phyloP scores from a whole-genome alignment of 2,797 vertebrate species.

The Chaetophractus vellerosus region DNA sequence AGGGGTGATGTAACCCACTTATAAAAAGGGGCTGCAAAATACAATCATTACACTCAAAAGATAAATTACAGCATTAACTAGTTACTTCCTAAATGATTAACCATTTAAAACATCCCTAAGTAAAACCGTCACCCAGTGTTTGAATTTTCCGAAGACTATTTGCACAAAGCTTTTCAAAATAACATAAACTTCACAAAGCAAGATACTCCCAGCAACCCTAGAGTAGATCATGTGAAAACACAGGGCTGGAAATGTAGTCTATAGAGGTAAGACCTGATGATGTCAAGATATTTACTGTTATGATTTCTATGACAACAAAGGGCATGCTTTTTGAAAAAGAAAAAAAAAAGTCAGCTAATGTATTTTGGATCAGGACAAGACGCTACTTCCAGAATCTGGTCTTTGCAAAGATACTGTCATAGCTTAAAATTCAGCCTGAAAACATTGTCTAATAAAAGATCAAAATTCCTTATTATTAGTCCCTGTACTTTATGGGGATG shows the following conservation, averaged over 20 bases:
- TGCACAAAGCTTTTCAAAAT: background rate
- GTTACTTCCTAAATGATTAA: background rate
- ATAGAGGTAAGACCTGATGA: background rate
- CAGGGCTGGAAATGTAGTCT: background rate
- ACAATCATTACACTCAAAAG: conserved; percentile 26
- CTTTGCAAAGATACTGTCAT: background rate
- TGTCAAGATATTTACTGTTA: background rate
- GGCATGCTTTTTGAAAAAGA: conserved; percentile 8
- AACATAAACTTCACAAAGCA: background rate
- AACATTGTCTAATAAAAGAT: conserved; percentile 48
- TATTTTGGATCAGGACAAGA: background rate
- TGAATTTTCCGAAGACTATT: background rate
- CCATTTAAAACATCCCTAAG: background rate
- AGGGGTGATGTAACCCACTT: background rate
- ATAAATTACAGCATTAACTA: background rate
- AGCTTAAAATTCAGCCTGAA: conserved; percentile 9
- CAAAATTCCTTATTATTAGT: background rate
- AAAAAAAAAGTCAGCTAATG: conserved; percentile 27
- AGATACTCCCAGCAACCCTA: background rate
- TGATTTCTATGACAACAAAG: conserved; percentile 39
- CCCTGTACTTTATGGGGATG: background rate
- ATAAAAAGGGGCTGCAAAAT: background rate
- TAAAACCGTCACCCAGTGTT: background rate
- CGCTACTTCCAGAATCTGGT: conserved; percentile 30
- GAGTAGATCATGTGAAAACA: background rate